phyloP scores from a whole-genome alignment of 2,888 invertebrate species.

The Anaspis maculata region DNA sequence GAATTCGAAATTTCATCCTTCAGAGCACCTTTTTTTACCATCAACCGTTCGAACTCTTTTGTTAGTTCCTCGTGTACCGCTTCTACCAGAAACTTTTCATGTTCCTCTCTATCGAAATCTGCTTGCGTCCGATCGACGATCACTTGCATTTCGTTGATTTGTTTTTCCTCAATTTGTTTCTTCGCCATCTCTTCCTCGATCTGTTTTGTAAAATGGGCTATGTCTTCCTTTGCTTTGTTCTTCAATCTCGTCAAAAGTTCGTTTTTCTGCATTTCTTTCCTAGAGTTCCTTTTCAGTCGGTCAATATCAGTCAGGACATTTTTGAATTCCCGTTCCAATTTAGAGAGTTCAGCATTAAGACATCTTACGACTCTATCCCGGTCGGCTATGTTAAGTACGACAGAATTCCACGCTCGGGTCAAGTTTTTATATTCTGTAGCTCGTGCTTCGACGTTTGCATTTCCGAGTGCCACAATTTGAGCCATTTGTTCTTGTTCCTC shows the following conservation, averaged over 20 bases:
- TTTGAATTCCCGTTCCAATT: constrained; percentile 41
- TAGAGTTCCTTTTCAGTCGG: constrained; percentile 55
- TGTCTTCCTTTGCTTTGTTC: constrained; percentile 50
- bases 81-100: too few relatives aligned
- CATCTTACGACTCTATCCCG: constrained; percentile 59
- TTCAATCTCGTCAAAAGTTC: too few relatives aligned
- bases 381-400: constrained; percentile 60
- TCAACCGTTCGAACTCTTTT: too few relatives aligned
- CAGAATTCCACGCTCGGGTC: constrained; percentile 66
- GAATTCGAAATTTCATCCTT: too few relatives aligned
- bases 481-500: constrained; percentile 51
- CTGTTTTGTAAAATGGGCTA: constrained; percentile 41
- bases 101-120: too few relatives aligned
- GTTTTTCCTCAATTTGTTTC: constrained; percentile 44
- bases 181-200: constrained; percentile 49
- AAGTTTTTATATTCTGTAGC: constrained; percentile 62
- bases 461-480: constrained; percentile 57
- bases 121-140: constrained; percentile 54
- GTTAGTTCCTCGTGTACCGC: too few relatives aligned
- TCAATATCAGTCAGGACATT: constrained; percentile 47
- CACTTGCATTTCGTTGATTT: constrained; percentile 48
- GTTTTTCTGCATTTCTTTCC: constrained; percentile 59
- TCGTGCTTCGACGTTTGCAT: constrained; percentile 62
- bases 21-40: too few relatives aligned
- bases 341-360: constrained; percentile 54